Conservation (phyloP, 2,797 vertebrate species). For the Nannoperca australis region DNA sequence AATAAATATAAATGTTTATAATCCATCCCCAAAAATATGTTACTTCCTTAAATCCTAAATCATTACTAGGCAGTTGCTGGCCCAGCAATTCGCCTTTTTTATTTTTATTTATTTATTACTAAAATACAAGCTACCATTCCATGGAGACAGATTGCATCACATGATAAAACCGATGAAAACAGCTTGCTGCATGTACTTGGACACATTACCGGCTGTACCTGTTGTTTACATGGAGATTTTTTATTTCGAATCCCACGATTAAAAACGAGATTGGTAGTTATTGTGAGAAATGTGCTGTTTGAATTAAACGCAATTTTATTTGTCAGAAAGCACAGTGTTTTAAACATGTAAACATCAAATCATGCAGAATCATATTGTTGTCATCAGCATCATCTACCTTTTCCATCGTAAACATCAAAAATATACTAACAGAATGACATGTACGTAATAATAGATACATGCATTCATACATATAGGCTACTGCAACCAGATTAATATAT, state of each 20-base stretch:
- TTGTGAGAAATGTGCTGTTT: background rate
- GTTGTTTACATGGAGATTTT: background rate
- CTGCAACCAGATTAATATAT: background rate
- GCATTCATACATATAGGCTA: background rate
- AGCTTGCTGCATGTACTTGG: background rate
- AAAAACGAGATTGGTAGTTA: background rate
- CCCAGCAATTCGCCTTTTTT: background rate
- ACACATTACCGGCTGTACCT: background rate
- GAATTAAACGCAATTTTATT: background rate
- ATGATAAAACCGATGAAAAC: slow-evolving; percentile 10
- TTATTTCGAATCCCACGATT: background rate
- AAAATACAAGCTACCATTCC: background rate
- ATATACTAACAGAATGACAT: background rate
- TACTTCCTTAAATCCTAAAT: too few relatives aligned
- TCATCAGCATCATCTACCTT: background rate
- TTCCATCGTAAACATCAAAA: background rate
- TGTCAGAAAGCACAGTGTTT: background rate
- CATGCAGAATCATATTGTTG: background rate
- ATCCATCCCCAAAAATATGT: background rate
- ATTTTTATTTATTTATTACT: background rate
- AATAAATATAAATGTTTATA: background rate
- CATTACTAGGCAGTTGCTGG: too few relatives aligned
- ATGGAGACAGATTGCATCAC: slow-evolving; percentile 33
- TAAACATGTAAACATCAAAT: background rate
- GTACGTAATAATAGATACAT: too few relatives aligned